Evolutionary conservation across 2,888 invertebrate species (phyloP), one percentile per base, ranked within the genome.

Genomic region (Aromia moschata): DNA sequence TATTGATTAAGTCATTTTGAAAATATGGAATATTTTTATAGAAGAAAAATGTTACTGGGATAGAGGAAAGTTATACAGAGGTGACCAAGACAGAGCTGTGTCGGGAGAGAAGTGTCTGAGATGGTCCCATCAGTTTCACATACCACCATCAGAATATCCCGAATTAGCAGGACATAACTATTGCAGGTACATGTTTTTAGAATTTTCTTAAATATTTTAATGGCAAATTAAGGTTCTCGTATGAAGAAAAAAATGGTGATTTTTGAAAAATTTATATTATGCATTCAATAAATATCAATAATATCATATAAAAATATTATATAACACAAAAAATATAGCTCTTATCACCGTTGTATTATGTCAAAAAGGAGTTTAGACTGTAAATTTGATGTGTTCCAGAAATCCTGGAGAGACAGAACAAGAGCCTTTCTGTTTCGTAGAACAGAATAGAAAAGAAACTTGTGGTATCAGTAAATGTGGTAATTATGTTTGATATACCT

Each of bases 11-110:
- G 9, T 46, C 31, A 2, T 2, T 45, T 46, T 31, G 30, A 3
- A n/a, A 17, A n/a, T 43, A 51, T 9, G 2, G 2, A 15, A 15
- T 30, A 5, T 53, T 53, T 45, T 70, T 73, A 16, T 40, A 80
- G 92, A 91, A 71, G 93, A 94, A 74, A 87, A 87, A 63, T 98
- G 98, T 79, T 98, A 90, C 78, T 92, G 92, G 88, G 94, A 93
- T 72, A 89, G 87, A 72, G 97, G 96, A 1, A 86, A 85, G 64
- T 84, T 88, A 2, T 98, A 98, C 80, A 84, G 93, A 36, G 98
- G 98, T 0, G 88, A 89, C 45, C 85, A 90, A 1, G 90, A 89
- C 66, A 84, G 85, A 0, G 91, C 93, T 5, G 83, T 83, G 18
- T 87, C 89, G 51, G 94, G 90, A 0, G 84, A 86, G 66, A 84